Evolutionary conservation across 92 coral and sea anemone species (phyloP).

Genomic region (Nematostella vectensis): DNA sequence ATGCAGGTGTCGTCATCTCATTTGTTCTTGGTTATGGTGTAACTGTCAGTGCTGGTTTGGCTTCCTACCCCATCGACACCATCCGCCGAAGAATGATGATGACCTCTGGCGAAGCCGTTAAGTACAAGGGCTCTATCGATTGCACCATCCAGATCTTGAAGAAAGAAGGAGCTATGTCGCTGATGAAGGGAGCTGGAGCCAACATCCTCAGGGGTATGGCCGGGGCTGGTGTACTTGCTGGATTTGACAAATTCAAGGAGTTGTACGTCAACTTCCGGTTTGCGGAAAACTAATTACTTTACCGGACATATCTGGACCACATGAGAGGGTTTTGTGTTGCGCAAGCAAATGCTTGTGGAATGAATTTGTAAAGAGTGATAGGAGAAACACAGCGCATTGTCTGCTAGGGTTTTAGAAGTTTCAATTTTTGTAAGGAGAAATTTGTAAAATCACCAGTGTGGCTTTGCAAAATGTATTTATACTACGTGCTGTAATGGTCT

Average conservation of each 20-base stretch:
- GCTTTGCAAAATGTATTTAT: constrained; percentile 2
- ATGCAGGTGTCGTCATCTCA: constrained; percentile 85
- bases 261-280: constrained; percentile 67
- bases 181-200: constrained; percentile 99
- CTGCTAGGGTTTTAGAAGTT: constrained; percentile 1
- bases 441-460: not conserved
- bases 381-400: not conserved
- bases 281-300: constrained; percentile 23
- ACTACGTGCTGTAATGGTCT: constrained; percentile 1
- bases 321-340: not conserved
- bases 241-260: constrained; percentile 95
- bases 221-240: constrained; percentile 99
- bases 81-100: constrained; percentile 99
- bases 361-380: constrained; percentile 1
- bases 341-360: not conserved
- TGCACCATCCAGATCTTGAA: constrained; percentile 82
- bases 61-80: constrained; percentile 96
- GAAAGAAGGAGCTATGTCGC: constrained; percentile 87
- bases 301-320: not conserved
- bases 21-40: constrained; percentile 93
- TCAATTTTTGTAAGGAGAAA: not conserved
- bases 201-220: constrained; percentile 98
- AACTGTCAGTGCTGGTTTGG: constrained; percentile 88
- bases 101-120: constrained; percentile 99
- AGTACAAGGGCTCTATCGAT: constrained; percentile 94